Evolutionary conservation across 2,888 invertebrate species (phyloP), one percentile per base, ranked within the genome.

Genomic region (Cenopis cana): DNA sequence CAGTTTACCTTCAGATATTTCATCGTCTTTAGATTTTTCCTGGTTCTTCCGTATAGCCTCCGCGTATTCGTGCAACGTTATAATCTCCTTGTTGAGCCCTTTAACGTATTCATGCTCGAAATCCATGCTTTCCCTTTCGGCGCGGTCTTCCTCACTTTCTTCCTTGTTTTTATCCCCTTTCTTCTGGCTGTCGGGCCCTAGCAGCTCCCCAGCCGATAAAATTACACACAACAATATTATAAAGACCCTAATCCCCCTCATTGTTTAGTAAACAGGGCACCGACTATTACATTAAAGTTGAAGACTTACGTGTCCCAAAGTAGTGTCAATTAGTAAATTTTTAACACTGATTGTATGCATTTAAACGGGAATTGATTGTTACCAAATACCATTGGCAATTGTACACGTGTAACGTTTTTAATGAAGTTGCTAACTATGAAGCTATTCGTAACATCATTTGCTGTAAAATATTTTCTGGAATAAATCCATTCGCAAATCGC

Each of bases 271-370:
- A 68, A 76, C 69, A 78, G 74, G 74, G 73, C 79, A 82, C 81
- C 74, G 76, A 77, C 74, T 79, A 76, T 78, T 46, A 50, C 75
- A 55, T 57, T 24, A 59, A 72, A 65, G 29, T 56, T 68, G 55
- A 83, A 76, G 79, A 89, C 85, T 89, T 90, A 91, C 90, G 91
- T 91, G 91, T 91, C 88, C 87, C 75, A 82, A 81, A 73, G 61
- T 71, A 65, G 54, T 56, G 66, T 61, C 67, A 71, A 70, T 64
- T 52, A 67, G 33, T 60, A 61, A 18, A 56, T 33, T 65, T 65
- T 49, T 60, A 36, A 61, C 41, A 59, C 50, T 18, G 38, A 52
- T 50, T 73, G 64, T 74, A 74, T 56, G 54, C 54, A 41, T 52
- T 55, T 64, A 20, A 62, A 68, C 61, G 66, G 66, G 29, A 62